Evolutionary conservation across 2,113 vertebrate species (phyloP).

Genomic region (Ictalurus furcatus): DNA sequence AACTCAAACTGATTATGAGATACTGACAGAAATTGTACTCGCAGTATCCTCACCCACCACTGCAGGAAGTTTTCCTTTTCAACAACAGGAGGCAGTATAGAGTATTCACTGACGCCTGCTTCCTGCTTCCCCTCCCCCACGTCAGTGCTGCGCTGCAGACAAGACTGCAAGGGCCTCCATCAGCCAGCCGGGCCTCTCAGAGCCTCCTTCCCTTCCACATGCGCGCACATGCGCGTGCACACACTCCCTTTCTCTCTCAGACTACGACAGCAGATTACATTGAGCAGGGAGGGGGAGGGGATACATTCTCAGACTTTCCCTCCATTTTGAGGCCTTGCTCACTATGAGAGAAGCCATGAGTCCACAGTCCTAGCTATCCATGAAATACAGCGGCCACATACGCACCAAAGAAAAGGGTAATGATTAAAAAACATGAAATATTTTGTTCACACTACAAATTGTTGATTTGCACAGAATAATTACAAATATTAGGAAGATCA

Average conservation of each 20-base stretch:
- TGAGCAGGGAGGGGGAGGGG: constrained; percentile 50
- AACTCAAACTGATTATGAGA: not conserved
- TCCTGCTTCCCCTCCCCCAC: constrained; percentile 38
- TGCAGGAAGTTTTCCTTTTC: not conserved
- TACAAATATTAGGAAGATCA: not conserved
- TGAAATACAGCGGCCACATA: not conserved
- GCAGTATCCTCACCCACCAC: not conserved
- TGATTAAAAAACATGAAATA: not conserved
- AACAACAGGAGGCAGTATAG: constrained; percentile 49
- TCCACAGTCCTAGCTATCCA: constrained; percentile 1
- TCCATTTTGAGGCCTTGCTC: constrained; percentile 68
- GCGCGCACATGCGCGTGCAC: constrained; percentile 39
- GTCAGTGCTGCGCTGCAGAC: constrained; percentile 62
- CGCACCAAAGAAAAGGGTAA: not conserved
- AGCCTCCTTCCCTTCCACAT: constrained; percentile 49
- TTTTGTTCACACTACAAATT: not conserved
- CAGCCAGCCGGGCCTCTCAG: constrained; percentile 64
- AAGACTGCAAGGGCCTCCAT: constrained; percentile 72
- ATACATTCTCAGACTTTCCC: constrained; percentile 60
- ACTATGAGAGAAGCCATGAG: constrained; percentile 36
- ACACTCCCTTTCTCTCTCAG: constrained; percentile 53
- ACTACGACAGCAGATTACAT: constrained; percentile 69
- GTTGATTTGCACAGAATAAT: not conserved
- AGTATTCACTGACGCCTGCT: constrained; percentile 24
- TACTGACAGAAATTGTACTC: constrained; percentile 8